Percentiles rank a stretch among this genome's conserved stretches.
Evolutionary conservation across 2,888 invertebrate genomes (phyloP).

Genomic region (Tetrapedia diversipes): DNA sequence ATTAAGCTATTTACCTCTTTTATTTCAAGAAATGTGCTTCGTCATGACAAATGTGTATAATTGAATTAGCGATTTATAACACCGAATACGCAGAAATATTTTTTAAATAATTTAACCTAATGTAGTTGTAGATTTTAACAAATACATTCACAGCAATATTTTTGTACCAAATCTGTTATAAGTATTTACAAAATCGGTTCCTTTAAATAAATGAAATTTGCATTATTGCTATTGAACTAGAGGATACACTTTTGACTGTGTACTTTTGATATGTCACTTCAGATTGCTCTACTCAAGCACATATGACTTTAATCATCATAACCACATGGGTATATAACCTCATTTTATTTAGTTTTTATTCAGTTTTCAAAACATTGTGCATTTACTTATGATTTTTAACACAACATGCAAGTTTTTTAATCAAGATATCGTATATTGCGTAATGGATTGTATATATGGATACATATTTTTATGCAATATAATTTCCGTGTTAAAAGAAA

Average conservation of each 20-base stretch:
- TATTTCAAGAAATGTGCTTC: conserved; percentile 13
- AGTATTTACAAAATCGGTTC: not conserved
- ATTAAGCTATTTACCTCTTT: not conserved
- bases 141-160: not conserved
- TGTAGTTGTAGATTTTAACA: not conserved
- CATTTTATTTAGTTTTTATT: not conserved
- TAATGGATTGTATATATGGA: not conserved
- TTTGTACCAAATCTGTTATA: not conserved
- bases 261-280: conserved; percentile 23
- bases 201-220: conserved; percentile 25
- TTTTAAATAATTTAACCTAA: conserved; percentile 38
- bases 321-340: not conserved
- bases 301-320: not conserved
- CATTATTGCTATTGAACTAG: conserved; percentile 1
- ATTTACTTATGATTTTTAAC: not conserved
- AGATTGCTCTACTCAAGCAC: not conserved
- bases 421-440: not conserved
- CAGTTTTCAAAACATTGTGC: not conserved
- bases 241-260: not conserved
- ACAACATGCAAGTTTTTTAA: not conserved
- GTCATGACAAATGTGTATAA: conserved; percentile 35
- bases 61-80: conserved; percentile 17
- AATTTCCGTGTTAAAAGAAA: not conserved
- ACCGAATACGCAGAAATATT: conserved; percentile 11
- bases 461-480: not conserved